Evolutionary conservation across 2,888 invertebrate genomes (phyloP), one percentile per base, ranked within the genome.

Genomic region (Drosophila fungiperda): DNA sequence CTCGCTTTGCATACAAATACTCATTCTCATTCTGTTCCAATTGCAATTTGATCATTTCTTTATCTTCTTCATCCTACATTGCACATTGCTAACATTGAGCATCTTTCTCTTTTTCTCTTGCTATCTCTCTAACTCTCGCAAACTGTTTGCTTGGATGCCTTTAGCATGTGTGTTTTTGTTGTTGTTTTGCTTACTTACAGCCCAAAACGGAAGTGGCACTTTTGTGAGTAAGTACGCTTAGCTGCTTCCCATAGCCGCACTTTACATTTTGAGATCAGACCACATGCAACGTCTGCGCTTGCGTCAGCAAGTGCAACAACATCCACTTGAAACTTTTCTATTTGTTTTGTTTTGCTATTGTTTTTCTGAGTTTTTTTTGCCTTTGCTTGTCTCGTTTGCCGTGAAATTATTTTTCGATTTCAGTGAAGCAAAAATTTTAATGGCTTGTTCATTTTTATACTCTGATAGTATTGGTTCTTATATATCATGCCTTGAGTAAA

Each of bases 181-280:
- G 1, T 35, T 61, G 42, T 66, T 66, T 53, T 32, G 17, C 15
- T 32, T 20, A 8, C 15, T 29, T 33, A 7, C 35, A 36, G 26
- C 11, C 15, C 33, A 11, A n/a, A 50, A 23, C 69, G 69, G 68
- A 68, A 68, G 68, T 36, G 49, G 29, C 35, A 55, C 58, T 58
- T 29, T 26, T 26, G 7, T 26, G 17, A 7, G 11, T 54, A 49
- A 69, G 35, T 50, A n/a, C 42, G 50, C 17, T 40, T 20, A 23
- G 50, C 29, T 65, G 67, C 20, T 15, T 23, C 7, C 29, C 40
- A 29, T 20, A 15, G 9, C 17, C 15, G 2, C 29, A 38, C 54
- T 45, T 23, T 0, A 45, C 8, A 45, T 45, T 23, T 45, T 26
- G 15, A 45, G 15, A 11, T 5, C 57, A 15, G 26, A 38, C 40